Evolutionary conservation across 2,113 vertebrate genomes (phyloP).

Genomic region (Aleadryas rufinucha): DNA sequence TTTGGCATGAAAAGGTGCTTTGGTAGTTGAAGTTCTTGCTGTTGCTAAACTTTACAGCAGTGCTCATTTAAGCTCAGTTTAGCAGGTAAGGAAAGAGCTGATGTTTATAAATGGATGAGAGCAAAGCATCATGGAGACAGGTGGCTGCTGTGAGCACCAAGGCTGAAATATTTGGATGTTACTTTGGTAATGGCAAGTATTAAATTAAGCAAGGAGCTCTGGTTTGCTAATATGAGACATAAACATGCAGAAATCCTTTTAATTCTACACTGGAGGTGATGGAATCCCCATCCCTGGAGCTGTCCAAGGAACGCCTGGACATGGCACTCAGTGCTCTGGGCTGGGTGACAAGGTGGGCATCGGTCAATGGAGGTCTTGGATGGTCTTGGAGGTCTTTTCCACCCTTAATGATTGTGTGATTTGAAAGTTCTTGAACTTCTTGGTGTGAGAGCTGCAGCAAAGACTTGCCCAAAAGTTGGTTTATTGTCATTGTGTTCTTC

Average conservation of each 20-base stretch:
- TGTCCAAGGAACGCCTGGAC: not conserved
- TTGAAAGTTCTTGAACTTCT: not conserved
- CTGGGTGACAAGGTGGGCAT: not conserved
- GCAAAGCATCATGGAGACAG: not conserved
- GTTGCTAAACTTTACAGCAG: constrained; percentile 11
- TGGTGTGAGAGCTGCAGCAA: not conserved
- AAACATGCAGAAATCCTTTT: not conserved
- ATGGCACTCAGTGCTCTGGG: not conserved
- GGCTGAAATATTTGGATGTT: not conserved
- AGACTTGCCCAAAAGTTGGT: not conserved
- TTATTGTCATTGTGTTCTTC: not conserved
- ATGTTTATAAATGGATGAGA: not conserved
- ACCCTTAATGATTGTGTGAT: not conserved
- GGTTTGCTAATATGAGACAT: not conserved
- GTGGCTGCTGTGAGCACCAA: not conserved
- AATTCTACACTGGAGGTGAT: not conserved
- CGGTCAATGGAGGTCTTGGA: rapidly evolving
- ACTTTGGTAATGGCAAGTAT: not conserved
- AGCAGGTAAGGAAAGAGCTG: not conserved
- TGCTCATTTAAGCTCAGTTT: constrained; percentile 13
- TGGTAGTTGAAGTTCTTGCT: constrained; percentile 46
- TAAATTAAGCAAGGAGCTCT: not conserved
- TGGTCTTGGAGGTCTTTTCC: not conserved
- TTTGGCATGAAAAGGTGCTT: constrained; percentile 60
- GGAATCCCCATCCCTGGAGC: not conserved